These are phyloP conservation scores for Synchiropus splendidus DNA, from an alignment of 2,113 vertebrate species.

Conservation along the genomic window DNA sequence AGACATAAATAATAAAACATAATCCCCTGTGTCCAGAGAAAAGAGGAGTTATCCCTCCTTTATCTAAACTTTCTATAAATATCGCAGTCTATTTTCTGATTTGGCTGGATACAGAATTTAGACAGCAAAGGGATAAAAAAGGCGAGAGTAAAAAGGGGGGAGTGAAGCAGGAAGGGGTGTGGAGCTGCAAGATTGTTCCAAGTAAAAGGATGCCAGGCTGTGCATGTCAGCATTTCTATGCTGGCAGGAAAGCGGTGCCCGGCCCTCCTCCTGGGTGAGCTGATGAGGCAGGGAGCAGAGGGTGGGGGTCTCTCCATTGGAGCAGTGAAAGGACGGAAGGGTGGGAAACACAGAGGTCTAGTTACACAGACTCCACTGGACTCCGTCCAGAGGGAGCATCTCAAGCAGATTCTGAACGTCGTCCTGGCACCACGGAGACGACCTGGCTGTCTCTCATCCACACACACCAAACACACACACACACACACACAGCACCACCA, in stretches of 20 bases:
- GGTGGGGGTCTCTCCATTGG: conserved; percentile 10
- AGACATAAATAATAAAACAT: conserved; percentile 31
- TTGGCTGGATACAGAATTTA: conserved; percentile 17
- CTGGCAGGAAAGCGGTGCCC: conserved; percentile 21
- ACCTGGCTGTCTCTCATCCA: conserved; percentile 14
- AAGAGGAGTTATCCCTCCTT: conserved; percentile 7
- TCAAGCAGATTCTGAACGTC: conserved; percentile 18
- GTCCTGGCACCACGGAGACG: conserved; percentile 23
- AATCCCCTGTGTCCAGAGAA: conserved; percentile 23
- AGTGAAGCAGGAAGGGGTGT: conserved; percentile 4
- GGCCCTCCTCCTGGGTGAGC: conserved; percentile 13
- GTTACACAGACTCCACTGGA: conserved; percentile 26
- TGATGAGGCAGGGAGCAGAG: conserved; percentile 25
- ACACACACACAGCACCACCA: conserved; percentile 1
- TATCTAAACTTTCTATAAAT: conserved; percentile 40
- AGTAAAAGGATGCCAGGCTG: conserved; percentile 37
- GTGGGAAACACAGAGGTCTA: conserved; percentile 27
- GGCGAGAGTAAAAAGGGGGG: background rate
- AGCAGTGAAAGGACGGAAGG: conserved; percentile 1
- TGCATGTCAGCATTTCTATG: conserved; percentile 36
- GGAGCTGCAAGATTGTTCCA: conserved; percentile 22
- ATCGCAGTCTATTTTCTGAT: conserved; percentile 25
- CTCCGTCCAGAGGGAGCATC: conserved; percentile 17
- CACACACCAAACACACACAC: conserved; percentile 1
- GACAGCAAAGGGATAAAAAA: conserved; percentile 9